phyloP scores from a whole-genome alignment of 2,888 invertebrate species.

The Xanthorhoe spadicearia region DNA sequence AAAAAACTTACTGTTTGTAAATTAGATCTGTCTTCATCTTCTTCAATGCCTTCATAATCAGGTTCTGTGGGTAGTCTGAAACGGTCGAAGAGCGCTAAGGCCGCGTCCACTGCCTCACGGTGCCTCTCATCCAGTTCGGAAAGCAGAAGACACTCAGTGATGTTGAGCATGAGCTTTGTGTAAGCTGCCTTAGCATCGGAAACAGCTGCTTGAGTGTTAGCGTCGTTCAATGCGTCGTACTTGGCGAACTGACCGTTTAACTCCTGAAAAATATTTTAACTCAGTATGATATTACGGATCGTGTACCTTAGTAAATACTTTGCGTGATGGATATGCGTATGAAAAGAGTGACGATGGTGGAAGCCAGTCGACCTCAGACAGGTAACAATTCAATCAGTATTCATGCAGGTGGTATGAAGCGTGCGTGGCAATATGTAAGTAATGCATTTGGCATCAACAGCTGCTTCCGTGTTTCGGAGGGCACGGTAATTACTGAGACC shows the following conservation, averaged over 20 bases:
- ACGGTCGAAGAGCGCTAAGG: slow-evolving; percentile 14
- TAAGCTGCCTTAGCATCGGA: slow-evolving; percentile 24
- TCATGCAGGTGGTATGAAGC: too few species aligned
- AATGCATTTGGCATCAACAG: too few species aligned
- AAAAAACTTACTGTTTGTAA: slow-evolving; percentile 13
- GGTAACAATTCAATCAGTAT: too few species aligned
- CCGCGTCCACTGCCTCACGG: slow-evolving; percentile 17
- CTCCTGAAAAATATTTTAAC: slow-evolving; percentile 43
- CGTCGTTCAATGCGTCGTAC: slow-evolving; percentile 47
- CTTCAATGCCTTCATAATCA: not conserved
- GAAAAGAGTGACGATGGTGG: too few species aligned
- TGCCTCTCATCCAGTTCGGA: slow-evolving; percentile 21
- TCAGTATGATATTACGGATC: too few species aligned
- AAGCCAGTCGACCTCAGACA: too few species aligned
- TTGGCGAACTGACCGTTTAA: slow-evolving; percentile 42
- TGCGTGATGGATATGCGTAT: too few species aligned
- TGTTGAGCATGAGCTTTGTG: slow-evolving; percentile 23
- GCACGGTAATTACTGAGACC: too few species aligned
- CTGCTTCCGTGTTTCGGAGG: too few species aligned
- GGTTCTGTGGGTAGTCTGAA: not conserved
- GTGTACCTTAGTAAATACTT: too few species aligned
- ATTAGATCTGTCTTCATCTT: slow-evolving; percentile 15
- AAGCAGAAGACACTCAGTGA: slow-evolving; percentile 12
- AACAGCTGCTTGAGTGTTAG: slow-evolving; percentile 39
- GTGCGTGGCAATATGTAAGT: too few species aligned